Percentiles rank a stretch among this genome's conserved stretches.
Evolutionary conservation across 2,113 vertebrate species (phyloP).

Genomic region (Accipiter cooperii): DNA sequence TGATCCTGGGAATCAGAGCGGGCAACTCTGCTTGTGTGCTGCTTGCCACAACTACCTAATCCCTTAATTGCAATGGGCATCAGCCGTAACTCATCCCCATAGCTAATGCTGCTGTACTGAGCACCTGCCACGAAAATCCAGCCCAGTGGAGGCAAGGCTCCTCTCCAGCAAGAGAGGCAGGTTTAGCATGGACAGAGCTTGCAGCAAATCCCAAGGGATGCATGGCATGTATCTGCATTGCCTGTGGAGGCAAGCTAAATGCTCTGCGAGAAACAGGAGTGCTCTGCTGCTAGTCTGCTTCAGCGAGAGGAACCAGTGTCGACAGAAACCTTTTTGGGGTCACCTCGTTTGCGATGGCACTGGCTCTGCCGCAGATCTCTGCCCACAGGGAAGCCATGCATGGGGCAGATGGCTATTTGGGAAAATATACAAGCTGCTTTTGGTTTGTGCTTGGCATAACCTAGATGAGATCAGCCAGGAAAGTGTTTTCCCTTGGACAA

Average conservation of each 20-base stretch:
- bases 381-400: background rate
- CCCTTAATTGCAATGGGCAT: background rate
- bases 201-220: background rate
- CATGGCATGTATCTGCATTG: accelerated
- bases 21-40: background rate
- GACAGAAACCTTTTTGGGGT: background rate
- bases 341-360: accelerated
- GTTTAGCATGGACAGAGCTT: background rate
- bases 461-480: background rate
- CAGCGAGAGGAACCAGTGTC: accelerated
- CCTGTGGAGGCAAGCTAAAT: accelerated
- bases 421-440: background rate
- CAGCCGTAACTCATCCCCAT: background rate
- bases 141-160: accelerated
- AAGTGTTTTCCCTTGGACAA: background rate
- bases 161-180: background rate
- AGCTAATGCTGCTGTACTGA: background rate
- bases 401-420: background rate
- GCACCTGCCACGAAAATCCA: background rate
- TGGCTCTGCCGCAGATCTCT: background rate
- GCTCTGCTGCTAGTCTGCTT: background rate
- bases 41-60: background rate
- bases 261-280: background rate
- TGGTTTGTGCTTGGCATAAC: background rate
- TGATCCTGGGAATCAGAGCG: background rate